Percentiles rank a stretch among this genome's conserved stretches.
Evolutionary conservation across 2,113 vertebrate species (phyloP).

Genomic region (Montifringilla adamsi): DNA sequence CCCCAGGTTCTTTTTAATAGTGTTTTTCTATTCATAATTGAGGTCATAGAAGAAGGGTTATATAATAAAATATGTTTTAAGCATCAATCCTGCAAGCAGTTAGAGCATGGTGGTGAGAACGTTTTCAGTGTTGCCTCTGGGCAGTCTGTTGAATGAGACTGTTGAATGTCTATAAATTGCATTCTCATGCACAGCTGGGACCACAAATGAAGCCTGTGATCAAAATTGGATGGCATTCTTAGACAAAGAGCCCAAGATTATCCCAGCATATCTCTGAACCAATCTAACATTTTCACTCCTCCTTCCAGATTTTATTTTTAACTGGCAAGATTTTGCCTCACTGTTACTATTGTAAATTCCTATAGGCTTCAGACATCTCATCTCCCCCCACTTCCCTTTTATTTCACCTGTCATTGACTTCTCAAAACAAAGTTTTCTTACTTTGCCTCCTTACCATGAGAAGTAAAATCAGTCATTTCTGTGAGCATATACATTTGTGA

Average conservation of each 20-base stretch:
- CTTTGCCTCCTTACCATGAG: not conserved
- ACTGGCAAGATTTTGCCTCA: not conserved
- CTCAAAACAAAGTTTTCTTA: not conserved
- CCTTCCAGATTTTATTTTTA: not conserved
- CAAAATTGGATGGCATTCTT: not conserved
- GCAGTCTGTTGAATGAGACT: not conserved
- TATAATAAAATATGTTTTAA: not conserved
- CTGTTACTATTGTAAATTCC: not conserved
- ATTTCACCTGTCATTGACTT: not conserved
- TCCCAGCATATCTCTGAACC: not conserved
- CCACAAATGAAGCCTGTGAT: not conserved
- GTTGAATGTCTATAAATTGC: not conserved
- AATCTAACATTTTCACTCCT: not conserved
- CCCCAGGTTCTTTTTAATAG: not conserved
- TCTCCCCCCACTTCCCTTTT: not conserved
- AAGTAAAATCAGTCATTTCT: not conserved
- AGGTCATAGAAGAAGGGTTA: not conserved
- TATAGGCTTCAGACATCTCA: not conserved
- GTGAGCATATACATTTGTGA: not conserved
- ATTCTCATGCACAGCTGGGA: not conserved
- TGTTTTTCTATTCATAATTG: not conserved
- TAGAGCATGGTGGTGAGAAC: not conserved
- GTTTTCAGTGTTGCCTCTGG: not conserved
- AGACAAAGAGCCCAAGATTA: not conserved
- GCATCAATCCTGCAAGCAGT: not conserved